Base-by-base conservation (phyloP, 2,888 invertebrate genomes). In the Pegoplata infirma region DNA sequence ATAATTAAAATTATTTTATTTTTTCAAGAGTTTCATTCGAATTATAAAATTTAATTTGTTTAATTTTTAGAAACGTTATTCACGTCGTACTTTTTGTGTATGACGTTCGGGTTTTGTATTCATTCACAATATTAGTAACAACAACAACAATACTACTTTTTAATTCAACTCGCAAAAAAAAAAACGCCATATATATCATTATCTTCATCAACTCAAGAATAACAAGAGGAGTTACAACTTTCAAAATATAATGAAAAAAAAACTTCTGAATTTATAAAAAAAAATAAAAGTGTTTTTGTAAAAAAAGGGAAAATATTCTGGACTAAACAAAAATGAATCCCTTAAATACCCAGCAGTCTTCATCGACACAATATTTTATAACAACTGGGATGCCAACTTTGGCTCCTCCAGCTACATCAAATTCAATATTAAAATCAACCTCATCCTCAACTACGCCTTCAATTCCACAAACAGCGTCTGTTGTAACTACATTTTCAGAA, bases 141-240 rank as follows among this genome's bases (percentile, higher is more conserved):
- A 71, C 55, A 61, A 16, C 28, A 78, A 66, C 21, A 75, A 71
- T 21, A 71, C 49, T 69, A 64, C 75, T 55, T 56, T 67, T 79
- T 14, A 51, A 68, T 17, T 21, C 56, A 73, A 61, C 61, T 79
- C 67, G 75, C 51, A 63, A 58, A 61, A 36, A 44, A 19, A 58
- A 44, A 75, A 79, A 79, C 56, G 61, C 71, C 44, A 71, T 63
- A 67, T 23, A 74, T 71, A 79, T 71, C 66, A 79, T 76, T 67
- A 75, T 75, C 66, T 75, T 72, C 71, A 63, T 61, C 55, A 51
- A 28, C n/a, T n/a, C n/a, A n/a, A n/a, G n/a, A n/a, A n/a, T n/a
- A 10, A 28, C 5, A 68, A 46, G 32, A 68, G 74, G 21, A 75
- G 74, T 75, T 79, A 68, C 66, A 75, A 66, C 59, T 74, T 73